phyloP scores from a whole-genome alignment of 2,888 invertebrate species.

The Therioaphis trifolii region DNA sequence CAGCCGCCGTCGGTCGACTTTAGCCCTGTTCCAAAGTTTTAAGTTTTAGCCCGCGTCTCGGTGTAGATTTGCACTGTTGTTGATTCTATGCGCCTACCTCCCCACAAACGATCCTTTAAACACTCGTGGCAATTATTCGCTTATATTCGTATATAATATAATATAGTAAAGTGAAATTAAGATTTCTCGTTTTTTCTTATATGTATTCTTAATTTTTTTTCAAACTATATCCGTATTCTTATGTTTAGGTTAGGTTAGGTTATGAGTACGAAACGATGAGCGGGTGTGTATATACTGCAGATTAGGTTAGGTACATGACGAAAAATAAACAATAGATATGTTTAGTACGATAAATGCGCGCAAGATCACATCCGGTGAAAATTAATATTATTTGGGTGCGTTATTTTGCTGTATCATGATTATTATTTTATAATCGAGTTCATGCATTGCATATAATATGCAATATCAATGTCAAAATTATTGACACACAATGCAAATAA shows the following conservation, averaged over 20 bases:
- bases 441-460: too few relatives aligned
- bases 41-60: not conserved
- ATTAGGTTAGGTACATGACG: too few relatives aligned
- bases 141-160: not conserved
- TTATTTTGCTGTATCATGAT: too few relatives aligned
- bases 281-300: too few relatives aligned
- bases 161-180: not conserved
- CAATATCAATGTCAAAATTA: slow-evolving; percentile 3
- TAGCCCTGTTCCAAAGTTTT: slow-evolving; percentile 36
- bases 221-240: not conserved
- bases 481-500: slow-evolving; percentile 8
- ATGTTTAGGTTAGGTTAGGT: not conserved
- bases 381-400: too few relatives aligned
- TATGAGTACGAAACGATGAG: too few relatives aligned
- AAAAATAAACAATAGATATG: too few relatives aligned
- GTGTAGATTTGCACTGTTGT: not conserved
- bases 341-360: too few relatives aligned
- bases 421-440: too few relatives aligned
- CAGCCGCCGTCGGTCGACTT: not conserved
- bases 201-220: not conserved
- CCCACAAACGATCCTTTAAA: not conserved
- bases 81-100: too few relatives aligned
- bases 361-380: too few relatives aligned
- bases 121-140: not conserved
- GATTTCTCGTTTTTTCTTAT: not conserved